Evolutionary conservation across 1,140 invertebrate species (phyloP).

Genomic region (Monomorium pharaonis): DNA sequence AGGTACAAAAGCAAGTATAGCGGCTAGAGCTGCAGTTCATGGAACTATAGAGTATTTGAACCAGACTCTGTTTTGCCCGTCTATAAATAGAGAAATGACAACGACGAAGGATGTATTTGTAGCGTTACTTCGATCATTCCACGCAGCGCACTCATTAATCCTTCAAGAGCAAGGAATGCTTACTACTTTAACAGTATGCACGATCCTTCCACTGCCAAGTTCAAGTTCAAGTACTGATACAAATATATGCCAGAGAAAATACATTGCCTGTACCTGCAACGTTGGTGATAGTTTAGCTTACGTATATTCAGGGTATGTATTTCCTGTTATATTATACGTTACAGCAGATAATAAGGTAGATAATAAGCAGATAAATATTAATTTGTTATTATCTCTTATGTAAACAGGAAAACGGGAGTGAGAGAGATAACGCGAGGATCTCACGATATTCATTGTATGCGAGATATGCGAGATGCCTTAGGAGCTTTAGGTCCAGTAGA

Average conservation of each 20-base stretch:
- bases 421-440: slow-evolving; percentile 88
- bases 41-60: slow-evolving; percentile 95
- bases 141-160: slow-evolving; percentile 95
- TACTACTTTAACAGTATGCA: slow-evolving; percentile 93
- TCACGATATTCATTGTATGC: slow-evolving; percentile 95
- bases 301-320: slow-evolving; percentile 89
- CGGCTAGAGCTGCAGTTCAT: slow-evolving; percentile 95
- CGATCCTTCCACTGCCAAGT: slow-evolving; percentile 88
- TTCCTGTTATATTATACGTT: slow-evolving; percentile 18
- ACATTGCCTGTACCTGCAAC: slow-evolving; percentile 95
- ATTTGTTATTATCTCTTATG: background rate
- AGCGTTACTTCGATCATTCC: slow-evolving; percentile 92
- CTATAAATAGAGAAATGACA: slow-evolving; percentile 74
- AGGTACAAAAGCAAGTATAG: slow-evolving; percentile 93
- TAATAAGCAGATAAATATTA: too few relatives aligned
- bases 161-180: slow-evolving; percentile 94
- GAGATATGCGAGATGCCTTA: slow-evolving; percentile 96
- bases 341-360: background rate
- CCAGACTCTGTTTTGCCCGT: slow-evolving; percentile 88
- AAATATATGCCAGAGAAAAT: slow-evolving; percentile 85
- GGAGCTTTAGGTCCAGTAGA: slow-evolving; percentile 96
- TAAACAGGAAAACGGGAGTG: slow-evolving; percentile 77
- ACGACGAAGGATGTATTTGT: slow-evolving; percentile 90
- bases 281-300: slow-evolving; percentile 96
- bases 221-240: slow-evolving; percentile 71